phyloP scores from a whole-genome alignment of 2,888 invertebrate species.

The Mimachlamys varia region DNA sequence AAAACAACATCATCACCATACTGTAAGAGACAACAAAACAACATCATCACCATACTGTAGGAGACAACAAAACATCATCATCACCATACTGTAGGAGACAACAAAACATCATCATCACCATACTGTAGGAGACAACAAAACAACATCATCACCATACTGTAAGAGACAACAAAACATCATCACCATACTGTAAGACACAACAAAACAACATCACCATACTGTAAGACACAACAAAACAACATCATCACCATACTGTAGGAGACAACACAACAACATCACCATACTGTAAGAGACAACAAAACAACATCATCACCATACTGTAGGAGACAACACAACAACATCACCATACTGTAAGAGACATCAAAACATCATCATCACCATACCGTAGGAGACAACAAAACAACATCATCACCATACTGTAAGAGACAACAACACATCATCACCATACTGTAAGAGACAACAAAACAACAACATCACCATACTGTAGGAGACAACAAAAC shows the following conservation, averaged over 20 bases:
- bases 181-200: no score
- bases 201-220: no score
- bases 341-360: constrained; percentile 68
- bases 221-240: constrained; percentile 51
- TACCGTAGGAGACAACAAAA: no score
- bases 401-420: constrained; percentile 71
- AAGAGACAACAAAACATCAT: constrained; percentile 47
- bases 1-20: constrained; percentile 70
- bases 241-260: no score
- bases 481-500: constrained; percentile 61
- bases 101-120: not conserved
- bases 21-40: constrained; percentile 60
- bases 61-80: no score
- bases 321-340: no score
- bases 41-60: no score
- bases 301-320: no score
- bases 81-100: constrained; percentile 68
- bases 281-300: constrained; percentile 61
- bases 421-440: constrained; percentile 47
- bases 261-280: no score
- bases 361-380: not conserved
- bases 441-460: no score
- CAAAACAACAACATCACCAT: no score
- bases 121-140: no score
- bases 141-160: constrained; percentile 71